phyloP scores from a whole-genome alignment of 2,797 vertebrate genomes.

The Uromys caudimaculatus region DNA sequence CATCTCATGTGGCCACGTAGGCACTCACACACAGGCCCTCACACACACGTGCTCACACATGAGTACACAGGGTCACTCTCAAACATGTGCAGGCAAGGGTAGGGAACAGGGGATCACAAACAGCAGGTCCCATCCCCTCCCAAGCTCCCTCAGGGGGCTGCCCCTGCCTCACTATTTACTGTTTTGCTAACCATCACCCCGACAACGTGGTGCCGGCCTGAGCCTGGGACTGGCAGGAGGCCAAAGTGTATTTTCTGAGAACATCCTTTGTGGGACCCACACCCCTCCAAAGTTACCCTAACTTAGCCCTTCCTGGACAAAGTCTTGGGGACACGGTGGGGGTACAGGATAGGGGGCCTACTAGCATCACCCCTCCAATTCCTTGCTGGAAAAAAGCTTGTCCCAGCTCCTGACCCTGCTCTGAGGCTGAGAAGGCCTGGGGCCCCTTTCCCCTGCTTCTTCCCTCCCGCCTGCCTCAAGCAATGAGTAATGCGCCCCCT shows the following conservation, averaged over 20 bases:
- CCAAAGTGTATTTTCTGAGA: conserved; percentile 71
- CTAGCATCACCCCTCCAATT: not conserved
- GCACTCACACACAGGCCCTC: not conserved
- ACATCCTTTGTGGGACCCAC: conserved; percentile 77
- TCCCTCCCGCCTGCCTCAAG: conserved; percentile 66
- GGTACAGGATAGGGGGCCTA: not conserved
- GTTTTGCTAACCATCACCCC: conserved; percentile 82
- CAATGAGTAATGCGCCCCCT: conserved; percentile 86
- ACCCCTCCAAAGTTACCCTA: not conserved
- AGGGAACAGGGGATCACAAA: not conserved
- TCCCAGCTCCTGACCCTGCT: conserved; percentile 19
- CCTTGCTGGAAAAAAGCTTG: not conserved
- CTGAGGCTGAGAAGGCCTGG: not conserved
- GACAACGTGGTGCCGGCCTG: conserved; percentile 82
- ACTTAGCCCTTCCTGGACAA: not conserved
- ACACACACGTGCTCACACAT: not conserved
- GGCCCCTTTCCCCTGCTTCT: conserved; percentile 54
- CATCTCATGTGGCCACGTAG: not conserved
- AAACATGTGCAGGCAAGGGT: not conserved
- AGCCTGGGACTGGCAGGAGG: conserved; percentile 78
- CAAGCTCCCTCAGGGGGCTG: not conserved
- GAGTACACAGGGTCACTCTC: not conserved
- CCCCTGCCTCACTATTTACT: conserved; percentile 77
- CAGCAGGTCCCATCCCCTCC: not conserved
- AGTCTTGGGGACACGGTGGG: not conserved